phyloP scores from a whole-genome alignment of 2,888 invertebrate species.

The Lamellibrachia satsuma region DNA sequence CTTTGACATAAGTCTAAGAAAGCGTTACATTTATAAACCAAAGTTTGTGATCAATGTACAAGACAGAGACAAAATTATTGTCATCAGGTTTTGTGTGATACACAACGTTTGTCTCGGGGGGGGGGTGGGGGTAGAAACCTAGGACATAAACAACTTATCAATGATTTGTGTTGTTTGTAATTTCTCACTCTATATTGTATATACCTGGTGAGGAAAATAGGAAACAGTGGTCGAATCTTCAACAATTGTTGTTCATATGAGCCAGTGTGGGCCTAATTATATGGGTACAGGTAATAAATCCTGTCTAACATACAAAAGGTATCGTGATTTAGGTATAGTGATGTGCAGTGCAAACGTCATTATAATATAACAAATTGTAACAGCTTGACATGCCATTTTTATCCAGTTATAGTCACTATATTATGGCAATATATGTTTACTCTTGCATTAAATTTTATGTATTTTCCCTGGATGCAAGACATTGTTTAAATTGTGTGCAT shows the following conservation, averaged over 20 bases:
- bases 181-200: not conserved
- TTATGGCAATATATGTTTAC: not conserved
- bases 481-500: not conserved
- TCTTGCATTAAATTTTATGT: not conserved
- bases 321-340: not conserved
- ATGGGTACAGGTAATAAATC: not conserved
- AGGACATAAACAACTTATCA: not conserved
- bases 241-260: not conserved
- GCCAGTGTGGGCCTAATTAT: not conserved
- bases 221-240: not conserved
- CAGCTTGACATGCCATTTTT: not conserved
- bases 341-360: not conserved
- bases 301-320: not conserved
- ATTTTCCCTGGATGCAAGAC: not conserved
- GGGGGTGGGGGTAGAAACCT: not conserved
- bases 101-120: not conserved
- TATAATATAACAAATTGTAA: not conserved
- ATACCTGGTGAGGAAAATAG: not conserved
- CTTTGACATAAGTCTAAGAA: too few species aligned
- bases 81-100: not conserved
- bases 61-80: not conserved
- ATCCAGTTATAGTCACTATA: not conserved
- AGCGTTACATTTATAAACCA: not conserved
- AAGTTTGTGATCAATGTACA: not conserved
- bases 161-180: not conserved